Conservation (phyloP, 2,113 vertebrate species). For the Leptosomus discolor region DNA sequence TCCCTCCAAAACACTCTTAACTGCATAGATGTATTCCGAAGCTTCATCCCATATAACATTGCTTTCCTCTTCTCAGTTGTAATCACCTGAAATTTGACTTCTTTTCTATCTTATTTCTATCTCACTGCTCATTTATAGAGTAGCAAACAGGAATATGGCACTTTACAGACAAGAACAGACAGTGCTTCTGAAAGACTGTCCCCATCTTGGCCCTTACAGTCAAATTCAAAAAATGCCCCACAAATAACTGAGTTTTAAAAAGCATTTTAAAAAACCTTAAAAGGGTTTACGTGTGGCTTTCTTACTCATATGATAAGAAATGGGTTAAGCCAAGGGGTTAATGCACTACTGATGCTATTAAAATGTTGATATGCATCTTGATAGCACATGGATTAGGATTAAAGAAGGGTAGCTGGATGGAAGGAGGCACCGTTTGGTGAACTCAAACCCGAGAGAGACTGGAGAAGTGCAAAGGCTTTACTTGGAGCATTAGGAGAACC, state of each 20-base stretch:
- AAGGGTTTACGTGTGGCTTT: not conserved
- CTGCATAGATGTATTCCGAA: not conserved
- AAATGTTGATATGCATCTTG: not conserved
- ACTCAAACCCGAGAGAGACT: not conserved
- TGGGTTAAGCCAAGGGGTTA: not conserved
- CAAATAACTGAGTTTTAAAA: not conserved
- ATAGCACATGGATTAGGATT: not conserved
- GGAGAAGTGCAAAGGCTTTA: not conserved
- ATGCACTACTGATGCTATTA: not conserved
- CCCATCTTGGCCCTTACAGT: not conserved
- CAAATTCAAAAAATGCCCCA: not conserved
- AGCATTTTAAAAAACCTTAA: not conserved
- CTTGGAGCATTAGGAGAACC: not conserved
- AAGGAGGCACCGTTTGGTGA: not conserved
- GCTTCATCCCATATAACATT: not conserved
- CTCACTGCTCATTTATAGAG: not conserved
- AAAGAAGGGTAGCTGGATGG: not conserved
- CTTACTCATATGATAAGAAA: not conserved
- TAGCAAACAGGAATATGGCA: not conserved
- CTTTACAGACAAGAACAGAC: not conserved
- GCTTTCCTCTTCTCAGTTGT: not conserved
- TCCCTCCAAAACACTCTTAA: not conserved
- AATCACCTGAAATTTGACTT: not conserved
- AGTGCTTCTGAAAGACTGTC: not conserved
- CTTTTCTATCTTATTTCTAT: not conserved